These are phyloP conservation scores for Oreochromis mossambicus DNA, from an alignment of 2,797 vertebrate genomes.

Conservation along the genomic window DNA sequence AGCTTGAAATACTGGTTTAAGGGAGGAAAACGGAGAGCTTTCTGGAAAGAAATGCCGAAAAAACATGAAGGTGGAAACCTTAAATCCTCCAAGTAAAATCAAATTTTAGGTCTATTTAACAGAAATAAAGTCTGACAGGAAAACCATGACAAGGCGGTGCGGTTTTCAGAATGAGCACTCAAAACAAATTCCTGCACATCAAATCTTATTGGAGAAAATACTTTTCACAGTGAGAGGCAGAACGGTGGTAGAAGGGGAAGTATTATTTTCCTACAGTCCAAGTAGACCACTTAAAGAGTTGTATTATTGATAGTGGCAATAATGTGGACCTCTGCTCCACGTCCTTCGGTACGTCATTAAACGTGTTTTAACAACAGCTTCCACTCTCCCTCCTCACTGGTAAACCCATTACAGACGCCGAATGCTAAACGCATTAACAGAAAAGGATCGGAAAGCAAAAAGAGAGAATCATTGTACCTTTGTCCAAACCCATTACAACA, in stretches of 20 bases:
- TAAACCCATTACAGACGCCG: conserved; percentile 70
- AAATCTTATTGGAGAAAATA: conserved; percentile 60
- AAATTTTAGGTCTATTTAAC: conserved; percentile 61
- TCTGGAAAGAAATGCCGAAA: conserved; percentile 52
- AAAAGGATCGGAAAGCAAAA: conserved; percentile 55
- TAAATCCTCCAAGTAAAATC: conserved; percentile 68
- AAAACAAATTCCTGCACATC: conserved; percentile 65
- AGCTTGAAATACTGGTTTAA: conserved; percentile 73
- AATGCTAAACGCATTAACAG: conserved; percentile 78
- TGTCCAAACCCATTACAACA: conserved; percentile 74
- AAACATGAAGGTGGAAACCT: conserved; percentile 61
- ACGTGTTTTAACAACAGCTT: conserved; percentile 69
- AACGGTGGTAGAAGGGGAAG: conserved; percentile 65
- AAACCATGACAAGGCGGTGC: conserved; percentile 59
- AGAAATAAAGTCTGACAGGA: conserved; percentile 65
- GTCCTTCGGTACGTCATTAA: conserved; percentile 71
- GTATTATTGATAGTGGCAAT: conserved; percentile 76
- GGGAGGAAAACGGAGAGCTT: conserved; percentile 64
- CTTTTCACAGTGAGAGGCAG: conserved; percentile 55
- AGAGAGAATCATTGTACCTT: conserved; percentile 68
- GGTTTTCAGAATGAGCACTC: conserved; percentile 57
- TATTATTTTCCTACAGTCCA: conserved; percentile 72
- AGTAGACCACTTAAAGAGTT: conserved; percentile 74
- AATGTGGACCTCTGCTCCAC: conserved; percentile 64
- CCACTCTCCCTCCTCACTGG: conserved; percentile 62